Evolutionary conservation across 1,140 invertebrate species (phyloP).

Genomic region (Macrobrachium nipponense): DNA sequence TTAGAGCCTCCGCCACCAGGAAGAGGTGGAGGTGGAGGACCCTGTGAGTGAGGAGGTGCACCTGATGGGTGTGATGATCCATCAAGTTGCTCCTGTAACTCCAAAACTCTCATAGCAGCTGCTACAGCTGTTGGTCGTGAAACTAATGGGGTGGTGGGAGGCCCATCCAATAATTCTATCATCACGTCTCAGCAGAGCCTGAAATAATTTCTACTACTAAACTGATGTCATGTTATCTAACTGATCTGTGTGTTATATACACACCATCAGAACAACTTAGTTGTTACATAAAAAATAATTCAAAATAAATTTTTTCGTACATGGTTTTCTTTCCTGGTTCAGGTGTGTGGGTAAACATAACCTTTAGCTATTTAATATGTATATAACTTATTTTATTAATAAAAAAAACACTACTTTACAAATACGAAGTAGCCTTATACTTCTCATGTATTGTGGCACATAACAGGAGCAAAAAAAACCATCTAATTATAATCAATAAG

Average conservation of each 20-base stretch:
- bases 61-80: slow-evolving; percentile 71
- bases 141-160: slow-evolving; percentile 51
- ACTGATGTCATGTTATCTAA: neutral
- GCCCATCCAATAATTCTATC: slow-evolving; percentile 55
- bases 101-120: slow-evolving; percentile 88
- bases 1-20: neutral
- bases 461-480: too few species aligned
- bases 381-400: too few species aligned
- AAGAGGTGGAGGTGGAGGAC: neutral
- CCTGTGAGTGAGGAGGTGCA: slow-evolving; percentile 21
- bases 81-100: slow-evolving; percentile 90
- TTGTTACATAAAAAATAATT: neutral
- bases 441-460: too few species aligned
- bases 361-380: too few species aligned
- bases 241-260: neutral
- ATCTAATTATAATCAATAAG: too few species aligned
- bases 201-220: neutral
- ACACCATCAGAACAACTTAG: neutral
- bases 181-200: slow-evolving; percentile 63
- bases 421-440: too few species aligned
- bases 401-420: too few species aligned
- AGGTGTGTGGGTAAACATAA: too few species aligned
- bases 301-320: too few species aligned
- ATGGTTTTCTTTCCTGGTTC: too few species aligned
- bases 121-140: slow-evolving; percentile 87